Percentiles rank a stretch among this genome's conserved stretches.
These are phyloP conservation scores for Liposcelis brunnea DNA, from an alignment of 2,888 invertebrate genomes.

Conservation along the genomic window DNA sequence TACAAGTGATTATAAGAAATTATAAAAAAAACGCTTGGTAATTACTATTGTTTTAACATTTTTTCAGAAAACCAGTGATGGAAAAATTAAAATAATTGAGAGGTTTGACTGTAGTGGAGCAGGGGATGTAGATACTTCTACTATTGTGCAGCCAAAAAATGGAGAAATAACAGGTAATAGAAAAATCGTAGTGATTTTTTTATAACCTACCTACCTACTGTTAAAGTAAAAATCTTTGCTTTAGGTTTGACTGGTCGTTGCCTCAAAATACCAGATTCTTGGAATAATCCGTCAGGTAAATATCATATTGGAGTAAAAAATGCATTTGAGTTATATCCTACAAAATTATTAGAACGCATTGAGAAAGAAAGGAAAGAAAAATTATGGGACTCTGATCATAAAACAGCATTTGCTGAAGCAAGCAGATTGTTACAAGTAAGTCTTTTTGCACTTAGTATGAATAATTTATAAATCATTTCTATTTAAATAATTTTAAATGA, in stretches of 20 bases:
- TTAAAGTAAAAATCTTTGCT: not conserved
- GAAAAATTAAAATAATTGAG: conserved; percentile 83
- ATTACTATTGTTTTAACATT: conserved; percentile 15
- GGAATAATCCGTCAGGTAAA: conserved; percentile 69
- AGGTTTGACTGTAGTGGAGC: conserved; percentile 91
- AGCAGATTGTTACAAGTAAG: conserved; percentile 48
- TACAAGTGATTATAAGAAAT: no score
- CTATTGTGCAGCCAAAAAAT: conserved; percentile 47
- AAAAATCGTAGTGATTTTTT: not conserved
- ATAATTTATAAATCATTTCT: no score
- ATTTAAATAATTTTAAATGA: no score
- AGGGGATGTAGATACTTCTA: conserved; percentile 88
- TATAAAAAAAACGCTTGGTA: conserved; percentile 15
- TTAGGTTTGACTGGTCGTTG: conserved; percentile 69
- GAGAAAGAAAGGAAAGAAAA: conserved; percentile 62
- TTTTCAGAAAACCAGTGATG: conserved; percentile 67
- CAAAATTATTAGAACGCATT: conserved; percentile 64
- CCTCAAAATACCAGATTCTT: conserved; percentile 66
- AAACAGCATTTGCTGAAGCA: conserved; percentile 59
- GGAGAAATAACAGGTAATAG: conserved; percentile 44
- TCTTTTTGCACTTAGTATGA: not conserved
- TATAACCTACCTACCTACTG: no score
- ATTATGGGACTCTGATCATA: conserved; percentile 70
- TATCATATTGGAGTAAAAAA: conserved; percentile 79
- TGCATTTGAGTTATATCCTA: conserved; percentile 73